Base-by-base conservation (phyloP, 1,140 invertebrate species). In the Pygmarrhopalites habei region DNA sequence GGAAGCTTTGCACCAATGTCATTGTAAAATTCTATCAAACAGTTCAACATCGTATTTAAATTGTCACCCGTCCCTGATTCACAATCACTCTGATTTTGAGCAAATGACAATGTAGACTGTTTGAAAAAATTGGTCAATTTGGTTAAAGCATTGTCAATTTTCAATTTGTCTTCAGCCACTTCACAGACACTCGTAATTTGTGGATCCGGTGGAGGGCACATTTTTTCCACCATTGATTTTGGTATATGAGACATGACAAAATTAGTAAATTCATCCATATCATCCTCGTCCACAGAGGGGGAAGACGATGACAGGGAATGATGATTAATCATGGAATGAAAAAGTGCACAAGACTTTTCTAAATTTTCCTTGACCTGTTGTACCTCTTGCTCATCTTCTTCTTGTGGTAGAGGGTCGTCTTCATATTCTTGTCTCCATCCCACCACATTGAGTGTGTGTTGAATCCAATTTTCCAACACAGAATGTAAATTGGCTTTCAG, bases 401-500 rank as follows among this genome's bases (percentile, higher is more conserved):
- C 32, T 25, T 41, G 28, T n/a, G 39, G 21, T 21, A 10, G 30
- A 2, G 19, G 1, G 7, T 53, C 26, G 19, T 53, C 1, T 32
- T 47, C 21, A 0, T 19, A 0, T 44, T 19, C 3, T 15, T 44
- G 28, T 52, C n/a, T 52, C 39, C 51, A 65, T 14, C 64, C 66
- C n/a, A 66, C 10, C 0, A 51, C 51, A 19, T 44, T 21, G 1
- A 68, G 15, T 2, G 55, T 30, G 28, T 71, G 62, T 3, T n/a
- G 12, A 43, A 68, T 64, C 66, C 66, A 68, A 10, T 52, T 56
- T 47, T 68, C 59, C 19, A 71, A 39, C 7, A 67, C 43, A 19
- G 17, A 10, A 44, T 17, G 29, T 14, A 68, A 43, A 2, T 55
- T 59, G 12, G 66, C 69, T 23, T 46, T 47, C 1, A 63, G 43